phyloP scores from a whole-genome alignment of 2,113 vertebrate species.

The Astatoreochromis straeleni region DNA sequence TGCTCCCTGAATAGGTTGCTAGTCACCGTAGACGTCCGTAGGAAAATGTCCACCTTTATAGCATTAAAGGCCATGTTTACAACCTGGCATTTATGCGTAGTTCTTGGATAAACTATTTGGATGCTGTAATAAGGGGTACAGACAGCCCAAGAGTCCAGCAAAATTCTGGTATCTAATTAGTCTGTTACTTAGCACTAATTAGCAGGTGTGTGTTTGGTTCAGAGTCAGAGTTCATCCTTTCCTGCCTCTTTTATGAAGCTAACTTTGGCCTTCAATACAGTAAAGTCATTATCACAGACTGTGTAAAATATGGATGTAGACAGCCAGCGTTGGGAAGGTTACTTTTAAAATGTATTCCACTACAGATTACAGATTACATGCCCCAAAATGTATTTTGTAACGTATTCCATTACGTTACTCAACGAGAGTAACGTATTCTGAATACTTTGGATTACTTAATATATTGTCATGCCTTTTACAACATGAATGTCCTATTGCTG shows the following conservation, averaged over 20 bases:
- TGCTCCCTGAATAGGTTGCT: not conserved
- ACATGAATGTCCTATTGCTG: not conserved
- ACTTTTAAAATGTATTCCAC: rapidly evolving
- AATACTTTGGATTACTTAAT: not conserved
- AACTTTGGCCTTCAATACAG: not conserved
- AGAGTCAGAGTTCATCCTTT: not conserved
- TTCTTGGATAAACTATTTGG: not conserved
- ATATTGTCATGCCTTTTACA: rapidly evolving
- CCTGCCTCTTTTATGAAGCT: not conserved
- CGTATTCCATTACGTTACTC: rapidly evolving
- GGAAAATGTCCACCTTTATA: not conserved
- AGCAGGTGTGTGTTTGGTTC: not conserved
- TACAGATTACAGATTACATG: not conserved
- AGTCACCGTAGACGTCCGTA: rapidly evolving
- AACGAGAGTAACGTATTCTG: rapidly evolving
- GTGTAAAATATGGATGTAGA: not conserved
- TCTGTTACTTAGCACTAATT: not conserved
- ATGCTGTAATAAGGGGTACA: not conserved
- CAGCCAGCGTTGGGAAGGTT: not conserved
- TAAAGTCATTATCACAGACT: not conserved
- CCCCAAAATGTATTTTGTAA: not conserved
- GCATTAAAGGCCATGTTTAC: not conserved
- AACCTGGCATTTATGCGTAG: not conserved
- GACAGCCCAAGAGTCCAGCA: not conserved
- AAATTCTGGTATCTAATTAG: not conserved